Base-by-base conservation (phyloP, 2,113 vertebrate genomes). In the Ptychochromis oligacanthus region DNA sequence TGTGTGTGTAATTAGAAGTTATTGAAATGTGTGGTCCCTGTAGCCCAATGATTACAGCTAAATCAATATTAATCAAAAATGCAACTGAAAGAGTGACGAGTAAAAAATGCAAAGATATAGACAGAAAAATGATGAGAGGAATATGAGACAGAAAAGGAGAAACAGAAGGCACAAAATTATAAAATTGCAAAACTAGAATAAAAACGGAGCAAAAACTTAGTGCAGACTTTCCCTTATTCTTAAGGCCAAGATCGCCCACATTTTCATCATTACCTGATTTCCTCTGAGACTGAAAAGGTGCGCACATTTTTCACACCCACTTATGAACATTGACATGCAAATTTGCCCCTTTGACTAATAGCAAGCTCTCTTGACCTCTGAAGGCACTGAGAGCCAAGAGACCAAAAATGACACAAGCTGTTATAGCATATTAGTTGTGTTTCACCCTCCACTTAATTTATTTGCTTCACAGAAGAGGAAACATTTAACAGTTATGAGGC, bases 21-120 rank as follows among this genome's bases (percentile, higher is more conserved):
- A 93, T 91, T 91, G 88, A 90, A 93, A 93, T 92, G 83, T 76
- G 77, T 72, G 64, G 77, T 89, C 87, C 81, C 81, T 43, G 80
- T 83, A 67, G 87, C 67, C 80, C 67, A 59, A 83, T 87, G 84
- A 88, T 90, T 79, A 91, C 84, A 87, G 87, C 89, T 81, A 57
- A 92, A 94, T 94, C 94, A 90, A 93, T 94, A 92, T 88, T 89
- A 87, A 92, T 94, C 88, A 87, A 87, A 91, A 89, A 82, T 81
- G 83, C 40, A 59, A 79, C 70, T 77, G 46, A 90, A 80, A 40
- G 76, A 88, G 74, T 28, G 36, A 34, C 12, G 5, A 74, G 86
- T 89, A 77, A 90, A 85, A 89, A 81, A 88, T 86, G 84, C 78
- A 82, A 86, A 72, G 43, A 77, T 55, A 67, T 62, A 52, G 57